Evolutionary conservation across 92 coral and sea anemone species (phyloP).

Genomic region (Ricordea florida): DNA sequence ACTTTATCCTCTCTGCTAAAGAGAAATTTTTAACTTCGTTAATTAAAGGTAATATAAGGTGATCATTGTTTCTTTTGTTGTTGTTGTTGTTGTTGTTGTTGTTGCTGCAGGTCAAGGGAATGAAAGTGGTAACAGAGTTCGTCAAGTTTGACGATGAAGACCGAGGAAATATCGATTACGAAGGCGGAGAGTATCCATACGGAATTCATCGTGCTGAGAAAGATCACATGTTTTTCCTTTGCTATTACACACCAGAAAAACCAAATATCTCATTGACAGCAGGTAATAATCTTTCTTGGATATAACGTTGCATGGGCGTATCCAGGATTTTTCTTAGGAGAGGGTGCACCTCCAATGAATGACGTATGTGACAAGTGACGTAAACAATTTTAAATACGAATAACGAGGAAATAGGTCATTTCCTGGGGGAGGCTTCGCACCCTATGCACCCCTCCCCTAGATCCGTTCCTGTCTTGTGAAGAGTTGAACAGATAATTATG

Average conservation of each 20-base stretch:
- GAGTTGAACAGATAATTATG: no score
- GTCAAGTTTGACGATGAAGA: constrained; percentile 97
- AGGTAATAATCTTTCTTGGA: neutral
- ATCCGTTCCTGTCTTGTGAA: no score
- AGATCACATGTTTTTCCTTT: constrained; percentile 90
- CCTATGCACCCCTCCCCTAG: no score
- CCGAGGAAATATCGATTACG: constrained; percentile 90
- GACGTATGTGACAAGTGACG: no score
- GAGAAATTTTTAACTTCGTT: no score
- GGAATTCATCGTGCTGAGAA: constrained; percentile 80
- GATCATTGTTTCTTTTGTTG: neutral
- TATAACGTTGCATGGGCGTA: no score
- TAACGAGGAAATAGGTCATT: no score
- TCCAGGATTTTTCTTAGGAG: no score
- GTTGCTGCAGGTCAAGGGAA: constrained; percentile 64
- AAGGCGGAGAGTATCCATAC: constrained; percentile 87
- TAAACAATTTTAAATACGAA: no score
- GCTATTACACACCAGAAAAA: constrained; percentile 76
- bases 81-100: neutral
- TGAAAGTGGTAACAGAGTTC: constrained; percentile 80
- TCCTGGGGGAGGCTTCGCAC: no score
- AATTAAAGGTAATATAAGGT: neutral
- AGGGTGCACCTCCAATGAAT: no score
- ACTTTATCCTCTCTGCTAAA: no score
- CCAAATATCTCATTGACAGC: neutral